These are phyloP conservation scores for Cyclophora punctaria DNA, from an alignment of 2,888 invertebrate genomes.

Conservation along the genomic window DNA sequence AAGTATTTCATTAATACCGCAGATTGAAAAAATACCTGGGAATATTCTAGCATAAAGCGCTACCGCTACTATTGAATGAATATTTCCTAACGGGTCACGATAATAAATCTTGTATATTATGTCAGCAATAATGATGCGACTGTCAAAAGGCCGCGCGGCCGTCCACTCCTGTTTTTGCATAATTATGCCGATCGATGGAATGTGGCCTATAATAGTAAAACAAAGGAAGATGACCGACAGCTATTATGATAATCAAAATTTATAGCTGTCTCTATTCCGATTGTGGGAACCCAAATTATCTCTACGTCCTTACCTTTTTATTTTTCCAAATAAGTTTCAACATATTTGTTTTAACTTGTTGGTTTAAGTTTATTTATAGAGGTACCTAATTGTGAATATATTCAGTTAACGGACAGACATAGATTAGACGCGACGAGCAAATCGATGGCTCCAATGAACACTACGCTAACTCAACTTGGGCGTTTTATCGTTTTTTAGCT, in stretches of 20 bases:
- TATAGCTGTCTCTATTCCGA: constrained; percentile 39
- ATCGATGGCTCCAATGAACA: too few relatives aligned
- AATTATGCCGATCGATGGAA: constrained; percentile 65
- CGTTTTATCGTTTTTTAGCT: too few relatives aligned
- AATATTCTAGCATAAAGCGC: background rate
- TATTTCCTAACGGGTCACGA: constrained; percentile 63
- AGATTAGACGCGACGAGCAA: constrained; percentile 47
- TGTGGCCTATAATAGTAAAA: constrained; percentile 69
- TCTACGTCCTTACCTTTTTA: constrained; percentile 6
- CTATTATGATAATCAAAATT: constrained; percentile 54
- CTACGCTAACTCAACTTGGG: too few relatives aligned
- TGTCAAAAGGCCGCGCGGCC: constrained; percentile 64
- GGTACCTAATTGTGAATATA: constrained; percentile 37
- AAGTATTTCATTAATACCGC: background rate
- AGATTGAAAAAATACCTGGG: background rate
- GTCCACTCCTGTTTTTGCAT: constrained; percentile 71
- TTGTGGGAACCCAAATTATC: constrained; percentile 38
- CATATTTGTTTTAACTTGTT: constrained; percentile 9
- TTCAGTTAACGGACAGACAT: constrained; percentile 38
- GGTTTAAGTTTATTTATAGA: constrained; percentile 6
- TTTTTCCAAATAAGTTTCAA: background rate
- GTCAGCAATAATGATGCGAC: constrained; percentile 69
- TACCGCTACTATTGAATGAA: constrained; percentile 27
- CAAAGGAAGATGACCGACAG: constrained; percentile 68
- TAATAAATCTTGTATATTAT: constrained; percentile 67